Percentiles rank a stretch among this genome's conserved stretches.
Evolutionary conservation across 2,888 invertebrate genomes (phyloP).

Genomic region (Lepas anatifera): DNA sequence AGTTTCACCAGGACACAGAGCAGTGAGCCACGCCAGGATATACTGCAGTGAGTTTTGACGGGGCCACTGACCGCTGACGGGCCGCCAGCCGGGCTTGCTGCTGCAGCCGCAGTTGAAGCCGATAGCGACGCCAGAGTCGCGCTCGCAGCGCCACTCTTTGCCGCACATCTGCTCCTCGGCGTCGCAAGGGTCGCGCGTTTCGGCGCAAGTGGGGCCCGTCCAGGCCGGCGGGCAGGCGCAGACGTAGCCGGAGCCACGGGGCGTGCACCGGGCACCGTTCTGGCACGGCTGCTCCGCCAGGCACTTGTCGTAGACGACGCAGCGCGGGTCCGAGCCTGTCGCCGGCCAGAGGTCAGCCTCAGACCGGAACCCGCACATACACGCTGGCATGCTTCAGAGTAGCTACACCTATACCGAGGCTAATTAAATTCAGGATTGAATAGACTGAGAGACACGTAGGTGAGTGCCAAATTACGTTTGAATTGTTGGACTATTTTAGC

Average conservation of each 20-base stretch:
- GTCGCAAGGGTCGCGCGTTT: not conserved
- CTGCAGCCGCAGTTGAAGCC: constrained; percentile 1
- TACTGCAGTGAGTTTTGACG: too few relatives aligned
- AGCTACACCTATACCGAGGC: too few relatives aligned
- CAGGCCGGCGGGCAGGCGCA: constrained; percentile 4
- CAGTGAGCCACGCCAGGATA: not conserved
- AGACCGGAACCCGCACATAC: too few relatives aligned
- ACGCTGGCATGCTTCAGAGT: too few relatives aligned
- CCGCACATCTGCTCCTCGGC: constrained; percentile 6
- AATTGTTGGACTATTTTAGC: too few relatives aligned
- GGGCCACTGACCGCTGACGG: not conserved
- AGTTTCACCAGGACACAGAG: too few relatives aligned
- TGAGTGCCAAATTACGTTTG: too few relatives aligned
- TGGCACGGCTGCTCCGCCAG: not conserved
- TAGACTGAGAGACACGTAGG: too few relatives aligned
- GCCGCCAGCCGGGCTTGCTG: constrained; percentile 3
- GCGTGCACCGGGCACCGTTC: not conserved
- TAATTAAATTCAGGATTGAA: too few relatives aligned
- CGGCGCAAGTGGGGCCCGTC: not conserved
- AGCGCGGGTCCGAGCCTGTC: not conserved
- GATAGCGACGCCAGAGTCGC: not conserved
- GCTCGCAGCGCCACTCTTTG: not conserved
- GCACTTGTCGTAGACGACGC: not conserved
- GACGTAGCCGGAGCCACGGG: not conserved
- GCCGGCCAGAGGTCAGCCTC: too few relatives aligned